A percentile compares a stretch with the other conserved stretches of the same genome.
Conservation (phyloP, 2,113 vertebrate species). For the Tachycineta bicolor region DNA sequence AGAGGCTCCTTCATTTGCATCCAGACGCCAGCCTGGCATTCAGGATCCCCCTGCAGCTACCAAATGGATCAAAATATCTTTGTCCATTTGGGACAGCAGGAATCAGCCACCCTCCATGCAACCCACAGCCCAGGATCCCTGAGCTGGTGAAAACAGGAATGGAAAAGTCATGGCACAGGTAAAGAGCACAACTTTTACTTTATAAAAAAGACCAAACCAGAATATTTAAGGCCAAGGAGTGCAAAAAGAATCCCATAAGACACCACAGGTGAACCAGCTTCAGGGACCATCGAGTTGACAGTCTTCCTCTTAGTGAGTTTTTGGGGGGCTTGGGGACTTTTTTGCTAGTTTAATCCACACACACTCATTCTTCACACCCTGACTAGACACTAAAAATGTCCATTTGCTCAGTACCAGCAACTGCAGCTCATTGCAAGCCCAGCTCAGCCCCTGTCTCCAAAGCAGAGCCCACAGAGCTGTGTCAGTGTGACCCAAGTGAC, state of each 20-base stretch:
- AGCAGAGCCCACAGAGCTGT: not conserved
- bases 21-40: not conserved
- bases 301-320: not conserved
- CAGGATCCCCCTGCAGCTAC: not conserved
- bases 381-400: not conserved
- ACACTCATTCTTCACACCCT: not conserved
- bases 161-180: not conserved
- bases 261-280: not conserved
- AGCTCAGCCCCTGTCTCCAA: not conserved
- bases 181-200: conserved; percentile 4
- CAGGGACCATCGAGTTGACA: not conserved
- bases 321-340: not conserved
- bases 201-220: conserved; percentile 31
- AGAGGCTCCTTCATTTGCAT: not conserved
- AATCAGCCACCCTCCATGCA: not conserved
- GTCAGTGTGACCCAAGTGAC: not conserved
- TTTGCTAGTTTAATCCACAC: not conserved
- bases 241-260: conserved; percentile 1
- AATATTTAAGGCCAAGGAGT: not conserved
- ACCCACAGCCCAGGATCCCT: not conserved
- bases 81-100: not conserved
- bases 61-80: rapidly evolving
- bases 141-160: rapidly evolving
- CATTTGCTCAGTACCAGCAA: not conserved
- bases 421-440: not conserved